These are phyloP conservation scores for Motacilla tschutschensis DNA, from an alignment of 2,113 vertebrate species.

Conservation along the genomic window DNA sequence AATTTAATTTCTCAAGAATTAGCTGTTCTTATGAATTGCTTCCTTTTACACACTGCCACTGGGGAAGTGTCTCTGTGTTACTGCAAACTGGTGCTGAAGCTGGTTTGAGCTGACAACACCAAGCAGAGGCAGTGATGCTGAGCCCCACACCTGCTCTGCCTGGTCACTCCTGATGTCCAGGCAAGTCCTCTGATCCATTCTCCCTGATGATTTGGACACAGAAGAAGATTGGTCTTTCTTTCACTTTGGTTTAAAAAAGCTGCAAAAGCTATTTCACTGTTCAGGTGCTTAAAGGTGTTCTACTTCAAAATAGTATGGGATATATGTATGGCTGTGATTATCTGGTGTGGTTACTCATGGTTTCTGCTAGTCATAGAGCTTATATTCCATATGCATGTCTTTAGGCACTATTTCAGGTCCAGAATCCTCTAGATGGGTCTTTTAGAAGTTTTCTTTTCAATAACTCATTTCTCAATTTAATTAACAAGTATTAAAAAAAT, in stretches of 20 bases:
- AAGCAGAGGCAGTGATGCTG: rapidly evolving
- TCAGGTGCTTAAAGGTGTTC: neutral
- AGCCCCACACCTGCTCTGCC: neutral
- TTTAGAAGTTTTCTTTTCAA: neutral
- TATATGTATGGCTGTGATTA: neutral
- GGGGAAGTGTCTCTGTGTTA: neutral
- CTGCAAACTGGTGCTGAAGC: neutral
- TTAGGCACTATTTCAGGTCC: neutral
- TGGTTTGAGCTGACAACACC: neutral
- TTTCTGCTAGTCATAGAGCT: neutral
- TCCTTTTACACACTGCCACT: neutral
- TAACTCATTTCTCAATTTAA: neutral
- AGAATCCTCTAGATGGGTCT: neutral
- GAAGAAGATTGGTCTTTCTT: neutral
- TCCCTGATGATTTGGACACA: neutral
- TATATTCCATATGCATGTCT: rapidly evolving
- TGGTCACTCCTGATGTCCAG: neutral
- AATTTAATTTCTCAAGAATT: neutral
- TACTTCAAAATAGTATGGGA: neutral
- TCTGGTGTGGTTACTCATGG: neutral
- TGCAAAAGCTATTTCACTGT: neutral
- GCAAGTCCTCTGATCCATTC: neutral
- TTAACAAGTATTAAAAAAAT: neutral
- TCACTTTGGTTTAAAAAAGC: neutral
- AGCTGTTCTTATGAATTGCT: neutral